Conservation (phyloP, 2,888 invertebrate genomes). For the Agriopis leucophaearia region DNA sequence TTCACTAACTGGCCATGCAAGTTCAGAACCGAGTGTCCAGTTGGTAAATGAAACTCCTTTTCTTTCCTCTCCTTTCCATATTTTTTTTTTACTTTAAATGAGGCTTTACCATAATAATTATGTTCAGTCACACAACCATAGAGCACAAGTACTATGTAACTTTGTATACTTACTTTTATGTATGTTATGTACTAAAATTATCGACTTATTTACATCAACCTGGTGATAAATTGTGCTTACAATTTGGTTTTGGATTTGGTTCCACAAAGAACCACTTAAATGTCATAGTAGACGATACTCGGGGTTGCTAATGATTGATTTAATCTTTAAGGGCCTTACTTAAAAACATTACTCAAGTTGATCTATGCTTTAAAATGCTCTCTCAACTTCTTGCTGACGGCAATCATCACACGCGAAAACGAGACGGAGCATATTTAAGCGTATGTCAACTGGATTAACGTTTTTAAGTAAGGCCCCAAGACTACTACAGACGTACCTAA, state of each 20-base stretch:
- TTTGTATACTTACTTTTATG: conserved; percentile 27
- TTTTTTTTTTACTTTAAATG: neutral
- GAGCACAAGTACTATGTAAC: conserved; percentile 26
- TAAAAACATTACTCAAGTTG: too few relatives aligned
- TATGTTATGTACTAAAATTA: conserved; percentile 24
- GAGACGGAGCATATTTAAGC: too few relatives aligned
- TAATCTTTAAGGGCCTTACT: too few relatives aligned
- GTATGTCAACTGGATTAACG: too few relatives aligned
- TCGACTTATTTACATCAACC: conserved; percentile 18
- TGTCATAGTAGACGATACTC: neutral
- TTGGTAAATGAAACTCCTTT: too few relatives aligned
- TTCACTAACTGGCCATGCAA: too few relatives aligned
- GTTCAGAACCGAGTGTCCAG: too few relatives aligned
- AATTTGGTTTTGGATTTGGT: neutral
- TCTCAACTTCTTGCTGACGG: too few relatives aligned
- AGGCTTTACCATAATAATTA: conserved; percentile 24
- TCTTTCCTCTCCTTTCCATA: too few relatives aligned
- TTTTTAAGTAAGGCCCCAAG: too few relatives aligned
- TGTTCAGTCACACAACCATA: conserved; percentile 1
- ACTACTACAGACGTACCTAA: neutral
- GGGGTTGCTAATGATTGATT: neutral
- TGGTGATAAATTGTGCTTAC: neutral
- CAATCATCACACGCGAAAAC: too few relatives aligned
- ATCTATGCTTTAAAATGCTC: too few relatives aligned
- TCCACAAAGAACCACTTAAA: neutral